Evolutionary conservation across 2,888 invertebrate genomes (phyloP).

Genomic region (Trichopria drosophilae): DNA sequence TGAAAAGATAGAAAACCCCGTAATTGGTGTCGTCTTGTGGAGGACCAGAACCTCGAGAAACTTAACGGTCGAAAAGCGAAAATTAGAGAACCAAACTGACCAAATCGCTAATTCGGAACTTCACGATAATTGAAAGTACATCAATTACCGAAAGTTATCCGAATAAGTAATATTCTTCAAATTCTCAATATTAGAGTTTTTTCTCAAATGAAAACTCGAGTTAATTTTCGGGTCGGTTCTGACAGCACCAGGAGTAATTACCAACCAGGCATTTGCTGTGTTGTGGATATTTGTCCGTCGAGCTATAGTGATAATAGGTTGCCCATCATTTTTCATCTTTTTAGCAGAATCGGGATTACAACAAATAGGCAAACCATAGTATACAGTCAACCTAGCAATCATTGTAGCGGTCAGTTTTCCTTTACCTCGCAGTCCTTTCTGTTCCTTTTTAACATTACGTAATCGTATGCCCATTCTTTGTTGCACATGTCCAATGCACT

Average conservation of each 20-base stretch:
- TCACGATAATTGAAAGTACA: too few species aligned
- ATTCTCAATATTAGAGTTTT: too few species aligned
- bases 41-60: too few species aligned
- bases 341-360: constrained; percentile 16
- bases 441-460: constrained; percentile 16
- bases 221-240: too few species aligned
- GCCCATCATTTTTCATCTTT: constrained; percentile 10
- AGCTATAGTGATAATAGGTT: constrained; percentile 9
- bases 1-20: too few species aligned
- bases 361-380: constrained; percentile 29
- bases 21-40: too few species aligned
- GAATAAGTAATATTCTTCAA: too few species aligned
- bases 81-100: too few species aligned
- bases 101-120: too few species aligned
- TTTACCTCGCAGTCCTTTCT: constrained; percentile 8
- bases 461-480: constrained; percentile 21
- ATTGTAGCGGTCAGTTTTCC: constrained; percentile 26
- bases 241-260: neutral
- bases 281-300: constrained; percentile 11
- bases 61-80: too few species aligned
- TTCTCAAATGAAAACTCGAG: too few species aligned
- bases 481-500: constrained; percentile 29
- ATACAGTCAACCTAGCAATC: constrained; percentile 29
- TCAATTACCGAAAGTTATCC: too few species aligned
- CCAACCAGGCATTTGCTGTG: neutral